phyloP scores from a whole-genome alignment of 2,888 invertebrate species.

The Lacanobia oleracea region DNA sequence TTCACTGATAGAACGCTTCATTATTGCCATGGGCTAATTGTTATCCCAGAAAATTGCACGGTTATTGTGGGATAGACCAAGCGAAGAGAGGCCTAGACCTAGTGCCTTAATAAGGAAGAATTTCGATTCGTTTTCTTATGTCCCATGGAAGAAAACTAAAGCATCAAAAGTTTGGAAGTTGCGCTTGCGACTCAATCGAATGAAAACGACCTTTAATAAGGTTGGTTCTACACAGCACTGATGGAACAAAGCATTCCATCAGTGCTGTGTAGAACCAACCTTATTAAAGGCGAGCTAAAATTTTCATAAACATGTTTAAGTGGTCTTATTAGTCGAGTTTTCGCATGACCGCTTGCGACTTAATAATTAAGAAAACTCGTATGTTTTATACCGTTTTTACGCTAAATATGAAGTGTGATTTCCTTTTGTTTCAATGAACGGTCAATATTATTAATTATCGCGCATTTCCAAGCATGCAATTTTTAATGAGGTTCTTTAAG shows the following conservation, averaged over 20 bases:
- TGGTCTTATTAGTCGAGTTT: conserved; percentile 46
- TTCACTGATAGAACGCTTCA: too few relatives aligned
- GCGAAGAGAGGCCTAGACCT: too few relatives aligned
- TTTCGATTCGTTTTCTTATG: neutral
- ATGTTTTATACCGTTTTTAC: conserved; percentile 26
- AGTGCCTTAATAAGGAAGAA: neutral
- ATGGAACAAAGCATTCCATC: too few relatives aligned
- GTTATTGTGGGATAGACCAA: neutral
- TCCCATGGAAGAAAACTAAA: neutral
- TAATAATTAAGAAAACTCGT: conserved; percentile 50
- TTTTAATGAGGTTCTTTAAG: neutral
- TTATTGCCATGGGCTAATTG: neutral
- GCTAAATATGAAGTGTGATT: conserved; percentile 27
- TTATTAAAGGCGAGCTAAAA: conserved; percentile 39
- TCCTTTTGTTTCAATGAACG: conserved; percentile 29
- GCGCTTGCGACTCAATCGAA: conserved; percentile 3
- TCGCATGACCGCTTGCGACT: conserved; percentile 55
- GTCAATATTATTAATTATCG: conserved; percentile 23
- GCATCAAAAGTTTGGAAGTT: neutral
- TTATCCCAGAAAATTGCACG: neutral
- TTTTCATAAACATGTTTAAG: conserved; percentile 42
- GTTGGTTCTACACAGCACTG: too few relatives aligned
- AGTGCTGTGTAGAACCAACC: conserved; percentile 33
- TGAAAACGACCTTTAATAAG: too few relatives aligned
- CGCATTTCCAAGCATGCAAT: conserved; percentile 8